Percentiles rank a stretch among this genome's conserved stretches.
Evolutionary conservation across 2,888 invertebrate genomes (phyloP).

Genomic region (Ariolimax columbianus): DNA sequence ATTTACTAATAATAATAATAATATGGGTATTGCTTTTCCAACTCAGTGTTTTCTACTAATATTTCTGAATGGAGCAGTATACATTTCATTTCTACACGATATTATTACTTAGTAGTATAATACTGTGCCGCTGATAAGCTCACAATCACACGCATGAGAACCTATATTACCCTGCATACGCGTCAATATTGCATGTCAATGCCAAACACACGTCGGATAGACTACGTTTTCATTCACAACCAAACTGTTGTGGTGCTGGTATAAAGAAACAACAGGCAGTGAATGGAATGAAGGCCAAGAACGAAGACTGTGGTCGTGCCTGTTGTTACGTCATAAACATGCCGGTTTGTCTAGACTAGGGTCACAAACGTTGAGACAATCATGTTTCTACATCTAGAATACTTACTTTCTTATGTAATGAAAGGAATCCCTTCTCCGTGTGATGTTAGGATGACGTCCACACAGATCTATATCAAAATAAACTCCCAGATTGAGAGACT

Average conservation of each 20-base stretch:
- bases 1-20: too few species aligned
- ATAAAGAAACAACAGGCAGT: neutral
- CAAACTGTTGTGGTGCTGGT: too few species aligned
- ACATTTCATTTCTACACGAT: too few species aligned
- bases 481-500: neutral
- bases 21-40: too few species aligned
- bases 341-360: conserved; percentile 9
- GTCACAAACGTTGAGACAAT: neutral
- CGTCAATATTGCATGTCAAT: neutral
- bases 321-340: neutral
- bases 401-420: neutral
- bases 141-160: neutral
- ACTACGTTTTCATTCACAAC: neutral
- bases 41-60: too few species aligned
- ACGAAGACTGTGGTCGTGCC: neutral
- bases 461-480: neutral
- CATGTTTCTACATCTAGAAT: conserved; percentile 3
- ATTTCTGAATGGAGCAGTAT: too few species aligned
- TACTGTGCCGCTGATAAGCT: neutral
- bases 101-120: too few species aligned
- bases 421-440: neutral
- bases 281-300: neutral
- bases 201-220: neutral
- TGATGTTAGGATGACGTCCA: neutral
- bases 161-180: too few species aligned